Base-by-base conservation (phyloP, 2,888 invertebrate genomes). In the Catocala sponsa region DNA sequence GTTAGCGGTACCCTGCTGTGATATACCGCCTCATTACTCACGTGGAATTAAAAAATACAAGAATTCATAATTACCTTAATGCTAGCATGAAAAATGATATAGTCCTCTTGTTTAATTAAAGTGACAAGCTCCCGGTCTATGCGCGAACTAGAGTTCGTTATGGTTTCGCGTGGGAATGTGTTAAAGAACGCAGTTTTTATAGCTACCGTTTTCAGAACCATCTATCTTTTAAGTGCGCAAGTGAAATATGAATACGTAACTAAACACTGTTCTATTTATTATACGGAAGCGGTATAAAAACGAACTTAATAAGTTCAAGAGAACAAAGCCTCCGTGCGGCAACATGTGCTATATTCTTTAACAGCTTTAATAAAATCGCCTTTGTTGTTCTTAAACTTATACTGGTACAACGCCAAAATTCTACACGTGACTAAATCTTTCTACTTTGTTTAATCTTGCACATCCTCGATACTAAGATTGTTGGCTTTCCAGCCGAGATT, bases 81-180 rank as follows among this genome's bases (percentile, higher is more conserved):
- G 65, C 10, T 54, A 49, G 58, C 62, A 54, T 74, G 61, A 70
- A 73, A 63, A 56, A 60, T 55, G 10, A 60, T 43, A 35, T 32
- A 44, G 55, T 59, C 35, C 44, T 63, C 65, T 61, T 62, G 52
- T 59, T 65, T 55, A 63, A 68, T 70, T 64, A 68, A 70, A 65
- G 54, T 68, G 32, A 54, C 63, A 65, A 62, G 55, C 65, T 70
- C 55, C 32, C 15, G 33, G 51, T 11, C 52, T 68, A 57, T 35
- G 15, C 15, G 47, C 54, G 10, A 49, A 59, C 44, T 42, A 12
- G 64, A 35, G 15, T 58, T 58, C 44, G 50, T 13, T 65, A 58
- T 59, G 57, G 54, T 41, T 55, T 56, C 52, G 49, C 50, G 55
- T 47, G 59, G 55, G 50, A 55, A 58, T 10, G 48, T 11, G 48